Conservation (phyloP, 2,113 vertebrate genomes). For the Bagarius yarrelli region DNA sequence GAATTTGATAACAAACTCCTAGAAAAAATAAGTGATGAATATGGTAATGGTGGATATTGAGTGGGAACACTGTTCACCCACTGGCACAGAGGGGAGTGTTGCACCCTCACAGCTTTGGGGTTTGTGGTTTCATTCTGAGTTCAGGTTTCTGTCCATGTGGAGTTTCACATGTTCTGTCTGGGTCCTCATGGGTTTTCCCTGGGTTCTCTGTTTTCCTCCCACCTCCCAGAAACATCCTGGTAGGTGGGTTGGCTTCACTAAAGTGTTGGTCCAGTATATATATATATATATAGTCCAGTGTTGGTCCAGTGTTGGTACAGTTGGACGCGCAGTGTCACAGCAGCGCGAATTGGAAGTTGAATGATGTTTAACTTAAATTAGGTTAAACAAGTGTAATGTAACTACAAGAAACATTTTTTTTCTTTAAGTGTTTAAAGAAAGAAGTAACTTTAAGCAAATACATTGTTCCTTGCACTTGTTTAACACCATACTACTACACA, state of each 20-base stretch:
- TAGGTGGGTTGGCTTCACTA: not conserved
- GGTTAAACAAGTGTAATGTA: too few relatives aligned
- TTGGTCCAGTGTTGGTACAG: too few relatives aligned
- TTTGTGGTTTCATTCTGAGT: not conserved
- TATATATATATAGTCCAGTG: too few relatives aligned
- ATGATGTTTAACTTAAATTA: too few relatives aligned
- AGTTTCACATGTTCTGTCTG: not conserved
- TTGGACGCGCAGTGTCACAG: too few relatives aligned
- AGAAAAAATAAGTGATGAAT: not conserved
- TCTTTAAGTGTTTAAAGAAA: too few relatives aligned
- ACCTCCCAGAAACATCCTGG: constrained; percentile 1
- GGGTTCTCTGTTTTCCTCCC: constrained; percentile 6
- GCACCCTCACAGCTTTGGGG: not conserved
- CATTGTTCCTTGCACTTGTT: too few relatives aligned
- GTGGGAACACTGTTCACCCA: not conserved
- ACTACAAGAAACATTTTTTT: too few relatives aligned
- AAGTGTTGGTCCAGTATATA: not conserved
- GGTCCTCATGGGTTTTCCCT: not conserved
- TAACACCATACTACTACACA: too few relatives aligned
- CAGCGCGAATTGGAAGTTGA: too few relatives aligned
- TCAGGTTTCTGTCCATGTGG: constrained; percentile 4
- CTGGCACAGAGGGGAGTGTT: not conserved
- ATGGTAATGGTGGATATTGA: not conserved
- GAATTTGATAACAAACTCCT: not conserved
- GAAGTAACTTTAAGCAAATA: too few relatives aligned